Percentiles rank a stretch among this genome's conserved stretches.
These are phyloP conservation scores for Drosophila ercepeae DNA, from an alignment of 1,140 invertebrate species.

Conservation along the genomic window DNA sequence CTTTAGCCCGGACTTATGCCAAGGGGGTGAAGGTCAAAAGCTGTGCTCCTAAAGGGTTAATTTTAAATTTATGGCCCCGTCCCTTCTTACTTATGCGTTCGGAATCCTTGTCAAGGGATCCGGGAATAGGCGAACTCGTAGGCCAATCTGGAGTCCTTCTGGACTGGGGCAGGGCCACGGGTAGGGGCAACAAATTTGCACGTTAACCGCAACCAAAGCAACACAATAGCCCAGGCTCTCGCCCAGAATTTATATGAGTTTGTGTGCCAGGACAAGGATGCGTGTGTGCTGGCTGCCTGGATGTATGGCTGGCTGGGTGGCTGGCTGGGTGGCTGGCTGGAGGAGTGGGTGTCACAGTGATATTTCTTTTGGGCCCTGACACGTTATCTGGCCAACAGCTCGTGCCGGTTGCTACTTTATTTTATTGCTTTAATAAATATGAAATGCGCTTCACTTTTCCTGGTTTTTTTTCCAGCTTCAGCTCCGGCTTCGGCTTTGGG, in stretches of 20 bases:
- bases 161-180: conserved; percentile 15
- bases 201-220: conserved; percentile 51
- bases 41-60: conserved; percentile 74
- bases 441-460: conserved; percentile 53
- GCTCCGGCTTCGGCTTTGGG: not conserved
- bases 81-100: conserved; percentile 48
- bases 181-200: conserved; percentile 66
- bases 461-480: not conserved
- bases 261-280: conserved; percentile 1
- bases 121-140: conserved; percentile 38
- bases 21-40: conserved; percentile 60
- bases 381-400: conserved; percentile 63
- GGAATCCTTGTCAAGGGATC: conserved; percentile 50
- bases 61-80: conserved; percentile 77
- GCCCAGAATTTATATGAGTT: conserved; percentile 23
- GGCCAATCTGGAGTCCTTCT: conserved; percentile 51
- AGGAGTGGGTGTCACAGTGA: conserved; percentile 65
- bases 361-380: conserved; percentile 58
- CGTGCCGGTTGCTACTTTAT: conserved; percentile 65
- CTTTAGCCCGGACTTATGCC: conserved; percentile 18
- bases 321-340: not conserved
- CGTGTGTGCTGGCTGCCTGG: conserved; percentile 43
- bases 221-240: conserved; percentile 31
- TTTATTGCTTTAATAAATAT: conserved; percentile 83
- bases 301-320: conserved; percentile 29